These are phyloP conservation scores for Coleophora deauratella DNA, from an alignment of 2,888 invertebrate species.

Conservation along the genomic window DNA sequence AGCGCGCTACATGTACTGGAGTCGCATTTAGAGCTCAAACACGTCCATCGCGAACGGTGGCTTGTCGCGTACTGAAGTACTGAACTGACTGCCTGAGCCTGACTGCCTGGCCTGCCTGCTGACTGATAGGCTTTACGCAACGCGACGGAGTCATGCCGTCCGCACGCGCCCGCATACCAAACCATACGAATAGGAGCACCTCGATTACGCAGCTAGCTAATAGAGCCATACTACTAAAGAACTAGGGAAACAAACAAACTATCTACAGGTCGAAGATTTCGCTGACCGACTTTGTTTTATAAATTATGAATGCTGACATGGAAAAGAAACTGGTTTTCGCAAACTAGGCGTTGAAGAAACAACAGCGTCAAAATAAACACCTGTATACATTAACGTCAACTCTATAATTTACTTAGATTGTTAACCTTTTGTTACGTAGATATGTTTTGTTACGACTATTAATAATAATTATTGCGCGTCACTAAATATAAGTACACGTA, in stretches of 20 bases:
- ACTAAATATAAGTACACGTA: too few species aligned
- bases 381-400: slow-evolving; percentile 43
- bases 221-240: slow-evolving; percentile 30
- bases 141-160: slow-evolving; percentile 10
- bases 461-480: too few species aligned
- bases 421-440: too few species aligned
- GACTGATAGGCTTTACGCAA: slow-evolving; percentile 33
- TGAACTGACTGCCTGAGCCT: neutral
- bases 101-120: neutral
- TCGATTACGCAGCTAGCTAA: slow-evolving; percentile 50
- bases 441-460: too few species aligned
- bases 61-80: neutral
- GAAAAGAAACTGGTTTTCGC: slow-evolving; percentile 7
- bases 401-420: slow-evolving; percentile 8
- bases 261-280: slow-evolving; percentile 27
- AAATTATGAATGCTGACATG: slow-evolving; percentile 19
- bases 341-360: neutral
- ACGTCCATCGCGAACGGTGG: too few species aligned
- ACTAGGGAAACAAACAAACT: slow-evolving; percentile 44
- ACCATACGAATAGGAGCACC: slow-evolving; percentile 63
- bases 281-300: slow-evolving; percentile 28
- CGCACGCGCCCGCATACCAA: slow-evolving; percentile 46
- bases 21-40: slow-evolving; percentile 25
- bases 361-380: slow-evolving; percentile 19
- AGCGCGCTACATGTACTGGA: slow-evolving; percentile 22